Conservation (phyloP, 2,113 vertebrate genomes). For the Cyanocitta stelleri region DNA sequence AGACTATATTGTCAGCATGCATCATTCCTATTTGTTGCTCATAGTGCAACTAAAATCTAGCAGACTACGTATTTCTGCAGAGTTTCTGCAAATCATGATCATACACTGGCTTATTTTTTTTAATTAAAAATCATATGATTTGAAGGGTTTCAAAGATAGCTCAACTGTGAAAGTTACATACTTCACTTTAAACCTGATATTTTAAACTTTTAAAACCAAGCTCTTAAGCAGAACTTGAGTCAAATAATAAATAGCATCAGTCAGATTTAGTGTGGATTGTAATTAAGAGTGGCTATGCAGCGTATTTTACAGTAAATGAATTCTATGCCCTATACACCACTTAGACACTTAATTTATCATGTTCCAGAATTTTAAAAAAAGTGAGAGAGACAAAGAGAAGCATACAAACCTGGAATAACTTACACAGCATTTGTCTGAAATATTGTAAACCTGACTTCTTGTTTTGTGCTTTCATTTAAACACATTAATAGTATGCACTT, state of each 20-base stretch:
- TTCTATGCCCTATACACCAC: background rate
- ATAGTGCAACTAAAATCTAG: background rate
- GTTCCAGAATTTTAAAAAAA: background rate
- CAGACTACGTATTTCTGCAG: background rate
- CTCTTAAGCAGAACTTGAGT: background rate
- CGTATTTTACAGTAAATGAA: constrained; percentile 29
- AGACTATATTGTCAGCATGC: background rate
- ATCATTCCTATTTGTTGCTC: background rate
- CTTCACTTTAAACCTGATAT: background rate
- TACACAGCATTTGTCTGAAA: background rate
- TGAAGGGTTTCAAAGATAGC: background rate
- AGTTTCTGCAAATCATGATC: background rate
- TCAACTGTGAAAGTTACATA: background rate
- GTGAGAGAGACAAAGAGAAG: background rate
- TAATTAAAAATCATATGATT: background rate
- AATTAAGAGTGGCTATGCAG: constrained; percentile 21
- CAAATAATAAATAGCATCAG: background rate
- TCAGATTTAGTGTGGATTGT: constrained; percentile 18
- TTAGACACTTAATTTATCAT: background rate
- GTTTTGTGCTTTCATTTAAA: background rate
- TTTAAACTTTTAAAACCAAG: background rate
- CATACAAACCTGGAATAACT: background rate
- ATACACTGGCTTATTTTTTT: background rate
- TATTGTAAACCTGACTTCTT: background rate
- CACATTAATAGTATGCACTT: background rate